Evolutionary conservation across 2,797 vertebrate species (phyloP).

Genomic region (Parauchenoglanis punctatus): DNA sequence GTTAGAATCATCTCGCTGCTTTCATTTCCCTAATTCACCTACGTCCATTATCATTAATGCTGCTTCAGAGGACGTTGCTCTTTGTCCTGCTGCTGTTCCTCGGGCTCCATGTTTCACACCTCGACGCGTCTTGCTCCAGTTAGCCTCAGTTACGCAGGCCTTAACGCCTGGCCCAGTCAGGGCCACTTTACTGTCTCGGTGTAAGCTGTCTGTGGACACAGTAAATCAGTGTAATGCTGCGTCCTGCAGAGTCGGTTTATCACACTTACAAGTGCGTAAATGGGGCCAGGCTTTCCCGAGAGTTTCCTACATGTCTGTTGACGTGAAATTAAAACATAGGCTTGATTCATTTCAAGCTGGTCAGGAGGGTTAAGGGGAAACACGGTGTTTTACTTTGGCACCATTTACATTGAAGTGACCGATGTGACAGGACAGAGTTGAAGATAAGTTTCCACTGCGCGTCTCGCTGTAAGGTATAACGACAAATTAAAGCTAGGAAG

Average conservation of each 20-base stretch:
- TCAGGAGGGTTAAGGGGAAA: too few relatives aligned
- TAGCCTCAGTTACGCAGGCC: constrained; percentile 18
- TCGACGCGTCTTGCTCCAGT: background rate
- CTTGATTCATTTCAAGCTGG: too few relatives aligned
- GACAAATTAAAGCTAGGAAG: too few relatives aligned
- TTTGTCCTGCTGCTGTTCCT: background rate
- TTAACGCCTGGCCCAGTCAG: constrained; percentile 6
- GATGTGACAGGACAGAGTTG: too few relatives aligned
- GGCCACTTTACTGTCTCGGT: background rate
- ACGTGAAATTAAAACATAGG: background rate
- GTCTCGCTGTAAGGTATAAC: too few relatives aligned
- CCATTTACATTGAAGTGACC: too few relatives aligned
- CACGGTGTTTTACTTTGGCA: too few relatives aligned
- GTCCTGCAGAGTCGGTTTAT: background rate
- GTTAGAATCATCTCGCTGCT: background rate
- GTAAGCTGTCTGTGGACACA: background rate
- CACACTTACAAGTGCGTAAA: background rate
- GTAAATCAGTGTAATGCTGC: constrained; percentile 4
- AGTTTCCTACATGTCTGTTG: background rate
- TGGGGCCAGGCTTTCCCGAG: too few relatives aligned
- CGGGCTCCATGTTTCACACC: constrained; percentile 49
- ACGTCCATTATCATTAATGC: background rate
- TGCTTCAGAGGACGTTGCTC: background rate
- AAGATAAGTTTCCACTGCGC: too few relatives aligned
- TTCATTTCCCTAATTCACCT: constrained; percentile 30